These are phyloP conservation scores for Adelognathus sp. DNA, from an alignment of 2,888 invertebrate genomes.

Conservation along the genomic window DNA sequence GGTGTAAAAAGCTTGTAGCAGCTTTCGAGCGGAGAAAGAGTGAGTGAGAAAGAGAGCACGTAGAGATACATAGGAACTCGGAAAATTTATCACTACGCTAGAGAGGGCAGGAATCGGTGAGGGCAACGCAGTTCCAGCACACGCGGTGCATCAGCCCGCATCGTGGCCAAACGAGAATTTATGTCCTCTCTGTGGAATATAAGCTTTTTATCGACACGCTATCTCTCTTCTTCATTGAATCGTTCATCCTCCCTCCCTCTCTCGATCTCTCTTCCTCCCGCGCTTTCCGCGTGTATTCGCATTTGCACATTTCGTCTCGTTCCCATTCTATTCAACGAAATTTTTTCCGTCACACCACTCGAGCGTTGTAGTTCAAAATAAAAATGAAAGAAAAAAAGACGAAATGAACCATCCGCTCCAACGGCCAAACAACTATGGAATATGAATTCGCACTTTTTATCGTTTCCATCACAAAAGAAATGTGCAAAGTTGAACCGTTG, in stretches of 20 bases:
- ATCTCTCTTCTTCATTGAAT: conserved; percentile 11
- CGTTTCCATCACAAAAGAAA: too few species aligned
- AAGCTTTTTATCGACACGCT: conserved; percentile 50
- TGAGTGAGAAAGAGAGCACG: conserved; percentile 6
- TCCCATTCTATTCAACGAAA: conserved; percentile 7
- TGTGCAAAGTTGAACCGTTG: too few species aligned
- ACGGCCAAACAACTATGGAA: too few species aligned
- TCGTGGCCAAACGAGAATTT: conserved; percentile 51
- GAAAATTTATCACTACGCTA: conserved; percentile 46
- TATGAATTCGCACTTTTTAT: too few species aligned
- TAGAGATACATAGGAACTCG: conserved; percentile 43
- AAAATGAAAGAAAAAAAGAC: background rate
- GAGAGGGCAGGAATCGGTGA: conserved; percentile 39
- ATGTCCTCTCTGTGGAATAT: conserved; percentile 49
- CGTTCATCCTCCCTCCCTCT: conserved; percentile 15
- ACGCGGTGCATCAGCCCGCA: conserved; percentile 46
- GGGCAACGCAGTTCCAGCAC: conserved; percentile 21
- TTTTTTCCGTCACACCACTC: background rate
- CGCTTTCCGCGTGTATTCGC: conserved; percentile 1
- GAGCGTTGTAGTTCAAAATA: background rate
- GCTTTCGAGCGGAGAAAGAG: background rate
- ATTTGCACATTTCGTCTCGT: conserved; percentile 1
- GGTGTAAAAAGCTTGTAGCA: conserved; percentile 27
- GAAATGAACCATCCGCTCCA: background rate
- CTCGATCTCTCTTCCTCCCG: conserved; percentile 14